These are phyloP conservation scores for Bombus affinis DNA, from an alignment of 1,140 invertebrate genomes.

Conservation along the genomic window DNA sequence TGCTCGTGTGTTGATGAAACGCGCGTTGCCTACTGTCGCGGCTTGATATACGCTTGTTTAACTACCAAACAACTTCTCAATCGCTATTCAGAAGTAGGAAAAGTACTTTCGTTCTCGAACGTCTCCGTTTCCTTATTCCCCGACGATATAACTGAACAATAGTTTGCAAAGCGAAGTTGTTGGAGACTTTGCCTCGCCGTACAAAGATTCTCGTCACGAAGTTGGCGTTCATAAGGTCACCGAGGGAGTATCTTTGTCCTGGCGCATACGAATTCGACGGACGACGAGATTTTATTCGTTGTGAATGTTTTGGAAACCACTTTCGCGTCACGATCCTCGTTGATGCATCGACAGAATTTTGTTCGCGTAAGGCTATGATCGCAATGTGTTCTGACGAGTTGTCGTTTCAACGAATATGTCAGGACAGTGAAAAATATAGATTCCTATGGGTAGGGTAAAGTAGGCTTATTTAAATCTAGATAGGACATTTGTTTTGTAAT, in stretches of 20 bases:
- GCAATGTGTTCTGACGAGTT: not conserved
- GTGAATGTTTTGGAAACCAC: not conserved
- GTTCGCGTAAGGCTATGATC: not conserved
- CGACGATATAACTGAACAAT: not conserved
- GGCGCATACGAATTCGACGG: not conserved
- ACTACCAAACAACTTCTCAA: not conserved
- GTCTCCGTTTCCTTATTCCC: not conserved
- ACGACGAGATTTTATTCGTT: not conserved
- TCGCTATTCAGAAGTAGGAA: not conserved
- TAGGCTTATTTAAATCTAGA: no score
- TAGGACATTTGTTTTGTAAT: no score
- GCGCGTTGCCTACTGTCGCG: not conserved
- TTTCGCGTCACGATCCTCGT: not conserved
- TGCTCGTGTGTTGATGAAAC: not conserved
- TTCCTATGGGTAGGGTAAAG: not conserved
- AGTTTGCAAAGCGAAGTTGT: not conserved
- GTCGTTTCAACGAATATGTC: not conserved
- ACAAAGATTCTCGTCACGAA: conserved; percentile 23
- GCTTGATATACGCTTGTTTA: not conserved
- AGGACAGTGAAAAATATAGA: not conserved
- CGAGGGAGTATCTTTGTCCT: not conserved
- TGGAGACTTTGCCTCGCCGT: not conserved
- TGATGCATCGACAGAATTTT: not conserved
- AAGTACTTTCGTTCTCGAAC: conserved; percentile 23
- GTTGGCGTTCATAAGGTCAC: conserved; percentile 7